These are phyloP conservation scores for Rhineura floridana DNA, from an alignment of 2,113 vertebrate species.

Conservation along the genomic window DNA sequence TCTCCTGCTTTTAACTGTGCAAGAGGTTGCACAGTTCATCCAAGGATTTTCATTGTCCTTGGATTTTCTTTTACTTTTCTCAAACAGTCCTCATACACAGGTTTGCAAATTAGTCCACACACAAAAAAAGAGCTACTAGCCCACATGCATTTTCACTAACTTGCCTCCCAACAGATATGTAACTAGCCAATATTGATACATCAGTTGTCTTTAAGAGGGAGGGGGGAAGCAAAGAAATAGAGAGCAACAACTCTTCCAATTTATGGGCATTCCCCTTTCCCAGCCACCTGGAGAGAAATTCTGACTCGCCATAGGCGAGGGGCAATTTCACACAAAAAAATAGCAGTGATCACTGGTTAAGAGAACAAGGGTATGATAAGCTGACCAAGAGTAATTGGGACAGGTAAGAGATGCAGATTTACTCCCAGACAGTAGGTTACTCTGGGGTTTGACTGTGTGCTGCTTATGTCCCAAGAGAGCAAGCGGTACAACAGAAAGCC, in stretches of 20 bases:
- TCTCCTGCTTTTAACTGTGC: neutral
- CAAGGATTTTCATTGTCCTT: neutral
- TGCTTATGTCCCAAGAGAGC: neutral
- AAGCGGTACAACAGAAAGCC: neutral
- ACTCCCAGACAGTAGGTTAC: neutral
- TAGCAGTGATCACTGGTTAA: neutral
- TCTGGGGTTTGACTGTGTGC: neutral
- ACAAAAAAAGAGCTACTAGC: too few relatives aligned
- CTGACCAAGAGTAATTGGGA: neutral
- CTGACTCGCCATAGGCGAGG: neutral
- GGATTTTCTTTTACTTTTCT: neutral
- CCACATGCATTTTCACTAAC: neutral
- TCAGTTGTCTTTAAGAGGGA: neutral
- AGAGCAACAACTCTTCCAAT: neutral
- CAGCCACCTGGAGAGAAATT: neutral
- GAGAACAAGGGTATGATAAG: neutral
- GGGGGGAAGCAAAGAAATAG: neutral
- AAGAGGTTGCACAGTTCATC: neutral
- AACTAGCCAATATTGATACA: neutral
- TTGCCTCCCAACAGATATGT: neutral
- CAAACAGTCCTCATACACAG: neutral
- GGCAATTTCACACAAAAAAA: neutral
- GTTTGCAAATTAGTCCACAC: too few relatives aligned
- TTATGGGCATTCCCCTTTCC: neutral
- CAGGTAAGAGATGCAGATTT: neutral